phyloP scores from a whole-genome alignment of 2,113 vertebrate species.

The Dasypus novemcinctus region DNA sequence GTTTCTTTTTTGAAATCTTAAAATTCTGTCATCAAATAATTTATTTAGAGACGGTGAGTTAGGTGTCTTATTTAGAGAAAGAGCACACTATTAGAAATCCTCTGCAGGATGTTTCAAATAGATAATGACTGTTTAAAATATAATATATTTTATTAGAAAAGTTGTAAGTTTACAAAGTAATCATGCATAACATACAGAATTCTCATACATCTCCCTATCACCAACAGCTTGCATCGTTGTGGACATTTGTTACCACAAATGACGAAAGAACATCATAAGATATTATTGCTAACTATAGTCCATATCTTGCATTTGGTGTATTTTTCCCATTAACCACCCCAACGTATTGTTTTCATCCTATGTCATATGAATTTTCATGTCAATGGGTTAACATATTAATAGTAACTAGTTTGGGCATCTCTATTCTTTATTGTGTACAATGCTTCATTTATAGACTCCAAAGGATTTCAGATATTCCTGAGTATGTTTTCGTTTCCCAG shows the following conservation, averaged over 20 bases:
- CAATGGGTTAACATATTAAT: background rate
- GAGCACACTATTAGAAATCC: background rate
- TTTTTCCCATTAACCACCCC: too few species aligned
- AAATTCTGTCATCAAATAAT: conserved; percentile 10
- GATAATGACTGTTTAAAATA: background rate
- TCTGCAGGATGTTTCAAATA: background rate
- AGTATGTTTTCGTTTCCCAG: background rate
- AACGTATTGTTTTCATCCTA: background rate
- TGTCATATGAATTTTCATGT: background rate
- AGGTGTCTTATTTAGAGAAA: background rate
- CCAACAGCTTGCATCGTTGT: too few species aligned
- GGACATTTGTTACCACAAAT: too few species aligned
- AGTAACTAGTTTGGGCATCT: background rate
- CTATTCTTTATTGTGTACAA: background rate
- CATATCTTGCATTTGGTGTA: too few species aligned
- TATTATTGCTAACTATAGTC: too few species aligned
- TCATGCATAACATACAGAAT: too few species aligned
- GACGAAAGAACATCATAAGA: too few species aligned
- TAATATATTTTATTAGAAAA: too few species aligned
- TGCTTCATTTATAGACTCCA: background rate
- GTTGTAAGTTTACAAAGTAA: too few species aligned
- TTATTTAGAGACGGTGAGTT: background rate
- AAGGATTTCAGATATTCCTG: background rate
- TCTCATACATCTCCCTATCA: too few species aligned
- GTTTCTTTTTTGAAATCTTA: background rate